Base-by-base conservation (phyloP, 2,888 invertebrate species). In the Rotaria socialis region DNA sequence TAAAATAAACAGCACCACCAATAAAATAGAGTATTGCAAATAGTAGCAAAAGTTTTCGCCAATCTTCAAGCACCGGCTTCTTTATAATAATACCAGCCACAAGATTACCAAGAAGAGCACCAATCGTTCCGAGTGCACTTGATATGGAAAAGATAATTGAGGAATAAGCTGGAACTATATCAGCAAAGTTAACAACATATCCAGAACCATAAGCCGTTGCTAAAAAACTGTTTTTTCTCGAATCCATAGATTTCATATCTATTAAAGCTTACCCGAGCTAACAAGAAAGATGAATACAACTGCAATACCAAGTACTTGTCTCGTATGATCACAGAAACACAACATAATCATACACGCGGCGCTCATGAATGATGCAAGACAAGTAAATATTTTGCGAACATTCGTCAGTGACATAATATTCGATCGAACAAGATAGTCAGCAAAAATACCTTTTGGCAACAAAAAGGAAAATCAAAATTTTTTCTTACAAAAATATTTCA, bases 21-120 rank as follows among this genome's bases (percentile, higher is more conserved):
- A 55, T 22, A 0, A 10, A 22, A 7, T 55, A 55, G 22, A 55
- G 0, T 22, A 22, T 55, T 7, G 22, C 22, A 22, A 55, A 55
- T 7, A 55, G 3, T 22, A 22, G 5, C 2, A 86, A 74, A 85
- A 86, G 85, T 60, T 50, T 55, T 55, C 67, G 50, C 87, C 87
- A 87, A 47, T 87, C 87, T n/a, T 85, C 60, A 55, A 67, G 67
- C 16, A 67, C 7, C 2, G 67, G 67, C 19, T 7, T 2, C 35
- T 67, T 35, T 27, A 67, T 67, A 19, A 67, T 27, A 41, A 67
- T 6, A 1, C 67, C 67, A 19, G 67, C 67, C 5, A 67, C 35
- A 41, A 67, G 2, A 67, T 67, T 67, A 41, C 35, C 35, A 27
- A 35, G 4, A 16, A 67, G 27, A 10, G 35, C 35, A 16, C 35